phyloP scores from a whole-genome alignment of 2,797 vertebrate species.

The Acanthiza pusilla region DNA sequence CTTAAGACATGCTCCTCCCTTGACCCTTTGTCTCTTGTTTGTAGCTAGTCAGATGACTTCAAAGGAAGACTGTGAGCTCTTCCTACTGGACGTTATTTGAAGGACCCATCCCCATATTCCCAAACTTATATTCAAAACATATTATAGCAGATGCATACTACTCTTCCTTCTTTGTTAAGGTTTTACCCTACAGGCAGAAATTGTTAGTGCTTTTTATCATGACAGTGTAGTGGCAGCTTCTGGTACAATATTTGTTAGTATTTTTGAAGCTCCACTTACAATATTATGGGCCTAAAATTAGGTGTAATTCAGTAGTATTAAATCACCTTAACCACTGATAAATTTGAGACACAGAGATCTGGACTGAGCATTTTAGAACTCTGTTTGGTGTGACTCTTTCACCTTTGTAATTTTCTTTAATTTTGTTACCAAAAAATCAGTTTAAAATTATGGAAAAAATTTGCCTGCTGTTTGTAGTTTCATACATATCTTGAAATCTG shows the following conservation, averaged over 20 bases:
- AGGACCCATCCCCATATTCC: not conserved
- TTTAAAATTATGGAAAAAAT: not conserved
- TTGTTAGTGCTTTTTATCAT: not conserved
- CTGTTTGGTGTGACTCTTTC: not conserved
- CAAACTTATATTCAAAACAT: not conserved
- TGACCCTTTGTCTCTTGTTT: not conserved
- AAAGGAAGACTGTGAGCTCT: not conserved
- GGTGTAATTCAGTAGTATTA: not conserved
- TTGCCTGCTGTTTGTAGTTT: not conserved
- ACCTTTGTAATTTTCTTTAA: not conserved
- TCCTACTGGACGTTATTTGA: not conserved
- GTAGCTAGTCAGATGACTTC: not conserved
- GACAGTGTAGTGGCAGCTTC: not conserved
- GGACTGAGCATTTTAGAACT: not conserved
- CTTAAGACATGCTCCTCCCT: not conserved
- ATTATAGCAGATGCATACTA: not conserved
- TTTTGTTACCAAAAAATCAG: not conserved
- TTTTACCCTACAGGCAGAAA: not conserved
- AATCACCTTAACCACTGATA: not conserved
- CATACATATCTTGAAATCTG: not conserved
- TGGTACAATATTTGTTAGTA: not conserved
- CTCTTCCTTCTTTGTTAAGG: not conserved
- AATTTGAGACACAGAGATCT: not conserved
- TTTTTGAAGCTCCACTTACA: not conserved
- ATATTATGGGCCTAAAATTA: not conserved